Evolutionary conservation across 2,797 vertebrate genomes (phyloP).

Genomic region (Garrulus glandarius): DNA sequence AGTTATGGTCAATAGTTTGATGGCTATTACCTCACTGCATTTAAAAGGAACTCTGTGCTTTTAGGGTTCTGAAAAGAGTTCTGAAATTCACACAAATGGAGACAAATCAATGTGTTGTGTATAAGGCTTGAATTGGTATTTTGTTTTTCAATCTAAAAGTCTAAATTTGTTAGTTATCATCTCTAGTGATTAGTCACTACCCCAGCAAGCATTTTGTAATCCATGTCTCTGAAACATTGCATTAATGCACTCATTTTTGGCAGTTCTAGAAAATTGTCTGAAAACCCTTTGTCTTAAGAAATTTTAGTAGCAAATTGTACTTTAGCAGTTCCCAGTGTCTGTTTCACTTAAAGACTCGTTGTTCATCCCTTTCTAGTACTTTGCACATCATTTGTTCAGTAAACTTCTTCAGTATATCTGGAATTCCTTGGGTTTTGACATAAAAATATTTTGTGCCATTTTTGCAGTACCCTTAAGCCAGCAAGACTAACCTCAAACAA

Average conservation of each 20-base stretch:
- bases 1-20: background rate
- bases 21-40: background rate
- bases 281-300: background rate
- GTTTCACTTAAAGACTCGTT: background rate
- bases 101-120: background rate
- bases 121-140: background rate
- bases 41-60: background rate
- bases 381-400: background rate
- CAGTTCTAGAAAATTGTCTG: background rate
- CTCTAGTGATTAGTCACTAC: background rate
- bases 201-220: background rate
- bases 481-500: background rate
- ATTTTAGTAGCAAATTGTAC: background rate
- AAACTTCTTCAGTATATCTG: background rate
- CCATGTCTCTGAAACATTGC: background rate
- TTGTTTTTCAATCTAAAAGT: background rate
- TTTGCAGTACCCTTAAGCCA: accelerated
- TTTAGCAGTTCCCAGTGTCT: background rate
- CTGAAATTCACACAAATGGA: background rate
- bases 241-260: background rate
- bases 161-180: background rate
- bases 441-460: background rate
- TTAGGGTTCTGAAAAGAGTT: background rate
- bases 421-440: background rate
- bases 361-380: background rate